Conservation (phyloP, 2,797 vertebrate species). For the Acrossocheilus wenchowensis region DNA sequence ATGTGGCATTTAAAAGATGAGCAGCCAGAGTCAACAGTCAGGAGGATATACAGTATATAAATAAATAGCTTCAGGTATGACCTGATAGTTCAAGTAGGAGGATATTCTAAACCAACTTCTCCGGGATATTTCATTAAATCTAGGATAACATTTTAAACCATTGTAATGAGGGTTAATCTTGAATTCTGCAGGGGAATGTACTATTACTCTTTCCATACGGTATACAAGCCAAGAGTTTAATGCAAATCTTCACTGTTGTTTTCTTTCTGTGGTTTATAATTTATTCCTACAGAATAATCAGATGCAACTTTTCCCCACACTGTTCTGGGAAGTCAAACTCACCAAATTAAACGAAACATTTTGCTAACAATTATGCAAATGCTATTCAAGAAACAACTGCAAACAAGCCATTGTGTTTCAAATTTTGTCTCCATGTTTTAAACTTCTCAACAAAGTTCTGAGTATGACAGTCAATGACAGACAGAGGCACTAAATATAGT, state of each 20-base stretch:
- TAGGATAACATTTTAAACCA: neutral
- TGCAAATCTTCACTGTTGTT: constrained; percentile 20
- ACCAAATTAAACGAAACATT: constrained; percentile 42
- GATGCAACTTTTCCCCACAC: constrained; percentile 32
- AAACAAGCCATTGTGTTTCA: constrained; percentile 32
- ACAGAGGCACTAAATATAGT: neutral
- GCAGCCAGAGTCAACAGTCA: neutral
- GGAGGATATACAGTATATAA: constrained; percentile 16
- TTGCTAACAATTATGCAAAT: constrained; percentile 53
- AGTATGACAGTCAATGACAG: constrained; percentile 43
- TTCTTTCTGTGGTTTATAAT: constrained; percentile 31
- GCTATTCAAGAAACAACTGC: constrained; percentile 38
- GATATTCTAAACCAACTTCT: neutral
- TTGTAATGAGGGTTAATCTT: neutral
- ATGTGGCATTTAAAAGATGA: constrained; percentile 16
- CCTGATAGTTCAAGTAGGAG: neutral
- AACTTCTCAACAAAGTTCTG: constrained; percentile 38
- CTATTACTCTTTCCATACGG: neutral
- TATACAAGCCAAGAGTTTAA: neutral
- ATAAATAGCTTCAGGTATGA: constrained; percentile 21
- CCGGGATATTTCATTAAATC: constrained; percentile 2
- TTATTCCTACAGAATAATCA: constrained; percentile 37
- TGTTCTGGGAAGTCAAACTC: constrained; percentile 36
- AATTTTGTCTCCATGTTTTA: constrained; percentile 29
- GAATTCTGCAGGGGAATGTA: constrained; percentile 5